Base-by-base conservation (phyloP, 2,888 invertebrate species). In the Anorthoa munda region DNA sequence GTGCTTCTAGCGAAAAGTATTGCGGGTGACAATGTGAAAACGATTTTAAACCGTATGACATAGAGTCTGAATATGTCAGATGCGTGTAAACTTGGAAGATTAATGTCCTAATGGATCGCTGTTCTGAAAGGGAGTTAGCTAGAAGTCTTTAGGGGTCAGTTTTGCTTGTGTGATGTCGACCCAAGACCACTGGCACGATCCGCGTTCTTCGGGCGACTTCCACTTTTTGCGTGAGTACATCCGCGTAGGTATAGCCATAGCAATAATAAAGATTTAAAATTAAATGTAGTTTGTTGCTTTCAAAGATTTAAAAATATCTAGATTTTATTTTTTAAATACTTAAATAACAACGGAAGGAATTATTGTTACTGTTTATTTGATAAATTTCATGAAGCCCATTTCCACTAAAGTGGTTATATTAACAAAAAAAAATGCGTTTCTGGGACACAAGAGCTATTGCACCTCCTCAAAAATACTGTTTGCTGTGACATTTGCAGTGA, bases 141-240 rank as follows among this genome's bases (percentile, higher is more conserved):
- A 84, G 86, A 84, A 80, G 88, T 77, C 84, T 85, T 89, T 92
- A 93, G 88, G 90, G 90, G 88, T 90, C 87, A 93, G 82, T 92
- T 92, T 95, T 84, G 93, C 89, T 92, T 92, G 93, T 74, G 82
- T 82, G 77, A 65, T 74, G 75, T 75, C 85, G 88, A 86, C 89
- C 86, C 78, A 86, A 88, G 83, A 89, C 88, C 87, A 87, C 90
- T 92, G 89, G 90, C 91, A 89, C 92, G 91, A 95, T 95, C 95
- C 95, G 95, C 95, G 95, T 96, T 95, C 95, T 94, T 94, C 90
- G 89, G 90, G 89, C 91, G 91, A 93, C 93, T 94, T 93, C 95
- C 91, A 95, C 92, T 96, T 96, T 96, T 96, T 96, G 94, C 89
- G 84, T 77, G 86, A 92, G 93, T 94, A 94, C 93, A 94, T 93